A percentile compares a stretch with the other conserved stretches of the same genome.
Conservation (phyloP, 2,113 vertebrate species). For the Castor canadensis region DNA sequence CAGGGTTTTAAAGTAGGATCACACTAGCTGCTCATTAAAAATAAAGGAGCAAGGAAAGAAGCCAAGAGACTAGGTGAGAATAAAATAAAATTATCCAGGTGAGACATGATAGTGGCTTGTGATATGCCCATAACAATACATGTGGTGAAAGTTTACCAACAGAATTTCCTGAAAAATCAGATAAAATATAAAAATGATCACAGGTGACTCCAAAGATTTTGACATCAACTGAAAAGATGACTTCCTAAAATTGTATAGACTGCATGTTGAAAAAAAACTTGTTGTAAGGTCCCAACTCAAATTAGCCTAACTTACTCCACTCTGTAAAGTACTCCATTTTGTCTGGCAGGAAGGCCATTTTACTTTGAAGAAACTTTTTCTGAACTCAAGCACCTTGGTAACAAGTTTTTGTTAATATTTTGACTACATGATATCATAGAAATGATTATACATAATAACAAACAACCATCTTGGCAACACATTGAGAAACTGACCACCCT, state of each 20-base stretch:
- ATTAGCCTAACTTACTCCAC: too few relatives aligned
- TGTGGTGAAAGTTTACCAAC: neutral
- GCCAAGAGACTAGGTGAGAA: neutral
- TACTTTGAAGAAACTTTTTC: too few relatives aligned
- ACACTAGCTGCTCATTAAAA: neutral
- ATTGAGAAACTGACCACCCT: too few relatives aligned
- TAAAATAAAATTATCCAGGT: neutral
- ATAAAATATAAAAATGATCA: neutral
- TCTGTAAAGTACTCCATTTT: too few relatives aligned
- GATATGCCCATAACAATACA: neutral
- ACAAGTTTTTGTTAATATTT: too few relatives aligned
- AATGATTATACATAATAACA: too few relatives aligned
- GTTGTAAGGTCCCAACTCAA: too few relatives aligned
- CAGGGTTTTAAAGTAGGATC: neutral
- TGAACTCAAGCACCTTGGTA: too few relatives aligned
- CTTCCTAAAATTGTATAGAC: neutral
- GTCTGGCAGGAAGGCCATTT: too few relatives aligned
- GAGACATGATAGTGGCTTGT: neutral
- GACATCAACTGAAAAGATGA: neutral
- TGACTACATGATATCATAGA: too few relatives aligned
- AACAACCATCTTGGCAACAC: too few relatives aligned
- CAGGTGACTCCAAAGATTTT: neutral
- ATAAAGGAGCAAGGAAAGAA: neutral
- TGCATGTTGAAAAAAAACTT: too few relatives aligned
- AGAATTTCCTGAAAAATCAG: neutral